Conservation (phyloP, 2,113 vertebrate genomes). For the Helogale parvula region DNA sequence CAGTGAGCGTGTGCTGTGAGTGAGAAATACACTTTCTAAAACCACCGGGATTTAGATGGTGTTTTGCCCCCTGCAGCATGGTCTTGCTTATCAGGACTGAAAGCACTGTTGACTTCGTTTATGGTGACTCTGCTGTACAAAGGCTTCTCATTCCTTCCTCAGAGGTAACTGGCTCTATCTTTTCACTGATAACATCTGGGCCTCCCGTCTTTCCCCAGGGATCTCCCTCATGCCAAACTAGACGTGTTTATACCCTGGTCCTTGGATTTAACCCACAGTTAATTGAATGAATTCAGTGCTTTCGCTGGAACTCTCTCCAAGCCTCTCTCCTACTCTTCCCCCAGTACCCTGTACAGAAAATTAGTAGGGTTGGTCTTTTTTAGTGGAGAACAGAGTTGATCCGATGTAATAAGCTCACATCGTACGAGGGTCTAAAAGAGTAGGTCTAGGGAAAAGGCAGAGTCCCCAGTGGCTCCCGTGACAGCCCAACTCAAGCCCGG, state of each 20-base stretch:
- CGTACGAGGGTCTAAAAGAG: too few species aligned
- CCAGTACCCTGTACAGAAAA: accelerated
- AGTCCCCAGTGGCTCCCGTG: accelerated
- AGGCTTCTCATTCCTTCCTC: background rate
- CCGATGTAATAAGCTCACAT: too few species aligned
- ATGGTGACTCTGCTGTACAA: accelerated
- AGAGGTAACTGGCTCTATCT: background rate
- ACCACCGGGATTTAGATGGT: accelerated
- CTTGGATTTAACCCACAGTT: background rate
- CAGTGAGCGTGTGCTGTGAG: accelerated
- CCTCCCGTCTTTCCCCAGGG: background rate
- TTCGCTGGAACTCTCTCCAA: background rate
- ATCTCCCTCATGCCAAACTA: too few species aligned
- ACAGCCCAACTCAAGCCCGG: accelerated
- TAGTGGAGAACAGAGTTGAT: background rate
- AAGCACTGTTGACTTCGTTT: accelerated
- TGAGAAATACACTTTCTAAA: background rate
- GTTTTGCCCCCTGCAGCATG: accelerated
- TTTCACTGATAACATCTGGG: background rate
- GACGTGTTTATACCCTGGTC: background rate
- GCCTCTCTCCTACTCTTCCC: accelerated
- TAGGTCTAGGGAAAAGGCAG: background rate
- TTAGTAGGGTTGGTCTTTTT: background rate
- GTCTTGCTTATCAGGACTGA: accelerated
- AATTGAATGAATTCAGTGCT: background rate